These are phyloP conservation scores for Palythoa caribaeorum DNA, from an alignment of 92 coral and sea anemone genomes.

Conservation along the genomic window DNA sequence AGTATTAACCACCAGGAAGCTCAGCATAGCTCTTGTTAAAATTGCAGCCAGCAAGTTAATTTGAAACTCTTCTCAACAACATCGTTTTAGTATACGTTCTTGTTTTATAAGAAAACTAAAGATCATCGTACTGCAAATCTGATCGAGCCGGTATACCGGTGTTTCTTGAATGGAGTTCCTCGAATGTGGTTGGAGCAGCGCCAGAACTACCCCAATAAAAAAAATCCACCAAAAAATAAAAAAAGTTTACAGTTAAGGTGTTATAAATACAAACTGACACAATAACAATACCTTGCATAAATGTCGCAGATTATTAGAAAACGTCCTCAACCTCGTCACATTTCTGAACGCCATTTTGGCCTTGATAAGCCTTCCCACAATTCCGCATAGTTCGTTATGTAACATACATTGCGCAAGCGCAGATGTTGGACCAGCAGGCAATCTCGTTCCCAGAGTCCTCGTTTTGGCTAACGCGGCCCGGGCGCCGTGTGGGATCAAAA, in stretches of 20 bases:
- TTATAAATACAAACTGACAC: neutral
- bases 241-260: neutral
- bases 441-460: neutral
- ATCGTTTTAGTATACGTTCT: neutral
- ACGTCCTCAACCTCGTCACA: slow-evolving; percentile 76
- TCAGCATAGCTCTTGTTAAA: no score
- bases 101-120: neutral
- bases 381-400: slow-evolving; percentile 43
- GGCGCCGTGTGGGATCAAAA: neutral
- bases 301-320: slow-evolving; percentile 80
- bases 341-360: slow-evolving; percentile 99
- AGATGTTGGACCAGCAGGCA: neutral
- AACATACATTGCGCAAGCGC: slow-evolving; percentile 71
- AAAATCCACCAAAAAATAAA: neutral
- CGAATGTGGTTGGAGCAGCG: neutral
- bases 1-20: no score
- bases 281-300: slow-evolving; percentile 68
- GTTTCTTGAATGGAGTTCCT: neutral
- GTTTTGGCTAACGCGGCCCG: neutral
- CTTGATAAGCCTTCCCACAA: slow-evolving; percentile 67
- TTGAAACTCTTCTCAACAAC: neutral
- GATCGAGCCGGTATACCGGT: neutral
- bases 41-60: neutral
- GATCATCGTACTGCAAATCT: neutral
- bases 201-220: neutral